phyloP scores from a whole-genome alignment of 2,888 invertebrate genomes.

The Eupithecia dodoneata region DNA sequence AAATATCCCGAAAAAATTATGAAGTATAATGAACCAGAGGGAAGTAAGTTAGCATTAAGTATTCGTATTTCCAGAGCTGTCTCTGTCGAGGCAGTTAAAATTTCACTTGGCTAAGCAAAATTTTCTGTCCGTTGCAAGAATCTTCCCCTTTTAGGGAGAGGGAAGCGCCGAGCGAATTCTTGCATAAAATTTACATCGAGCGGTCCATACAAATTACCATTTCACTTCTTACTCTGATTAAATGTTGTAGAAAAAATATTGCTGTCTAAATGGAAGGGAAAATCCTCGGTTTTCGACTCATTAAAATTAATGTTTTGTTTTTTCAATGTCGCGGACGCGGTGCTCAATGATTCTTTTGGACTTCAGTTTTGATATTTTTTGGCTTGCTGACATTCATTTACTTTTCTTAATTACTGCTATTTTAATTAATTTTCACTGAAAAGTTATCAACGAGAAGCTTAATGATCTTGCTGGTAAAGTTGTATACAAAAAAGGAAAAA shows the following conservation, averaged over 20 bases:
- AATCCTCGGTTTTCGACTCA: constrained; percentile 81
- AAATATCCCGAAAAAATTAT: constrained; percentile 72
- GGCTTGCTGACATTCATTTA: constrained; percentile 24
- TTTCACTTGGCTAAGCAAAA: constrained; percentile 84
- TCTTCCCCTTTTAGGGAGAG: constrained; percentile 79
- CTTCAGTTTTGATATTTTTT: constrained; percentile 26
- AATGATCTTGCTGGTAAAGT: neutral
- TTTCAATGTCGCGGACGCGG: constrained; percentile 49
- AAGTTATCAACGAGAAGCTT: neutral
- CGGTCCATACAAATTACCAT: constrained; percentile 84
- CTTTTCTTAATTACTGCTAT: constrained; percentile 38
- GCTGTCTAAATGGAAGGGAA: constrained; percentile 81
- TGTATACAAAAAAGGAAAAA: constrained; percentile 32
- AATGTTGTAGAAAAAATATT: constrained; percentile 85
- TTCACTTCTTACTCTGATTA: constrained; percentile 84
- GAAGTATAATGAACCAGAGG: constrained; percentile 82
- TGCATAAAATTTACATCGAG: constrained; percentile 84
- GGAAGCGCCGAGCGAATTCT: constrained; percentile 78
- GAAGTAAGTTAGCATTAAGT: constrained; percentile 82
- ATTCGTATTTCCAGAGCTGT: constrained; percentile 81
- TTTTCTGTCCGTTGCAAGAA: constrained; percentile 83
- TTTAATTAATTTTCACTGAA: constrained; percentile 23
- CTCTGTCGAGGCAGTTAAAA: constrained; percentile 83
- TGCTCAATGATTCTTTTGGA: constrained; percentile 29
- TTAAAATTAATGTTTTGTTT: constrained; percentile 81